A percentile compares a stretch with the other conserved stretches of the same genome.
Evolutionary conservation across 2,888 invertebrate genomes (phyloP).

Genomic region (Colletes collaris): DNA sequence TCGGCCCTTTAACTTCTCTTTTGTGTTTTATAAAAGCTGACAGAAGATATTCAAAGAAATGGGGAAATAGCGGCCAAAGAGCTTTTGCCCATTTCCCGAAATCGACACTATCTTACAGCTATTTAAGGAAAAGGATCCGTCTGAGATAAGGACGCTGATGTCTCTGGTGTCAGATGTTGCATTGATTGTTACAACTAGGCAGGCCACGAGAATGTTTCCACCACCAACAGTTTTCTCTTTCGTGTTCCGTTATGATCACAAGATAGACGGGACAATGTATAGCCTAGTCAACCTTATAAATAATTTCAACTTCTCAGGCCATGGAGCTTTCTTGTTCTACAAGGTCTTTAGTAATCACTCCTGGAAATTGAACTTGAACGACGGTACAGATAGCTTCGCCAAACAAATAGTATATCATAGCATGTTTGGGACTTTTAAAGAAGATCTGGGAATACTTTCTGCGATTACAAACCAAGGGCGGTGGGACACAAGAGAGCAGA

Average conservation of each 20-base stretch:
- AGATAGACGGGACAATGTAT: no score
- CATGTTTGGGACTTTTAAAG: slow-evolving; percentile 24
- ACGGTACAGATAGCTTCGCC: slow-evolving; percentile 1
- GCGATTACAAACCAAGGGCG: not conserved
- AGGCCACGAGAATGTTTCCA: not conserved
- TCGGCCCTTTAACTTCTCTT: no score
- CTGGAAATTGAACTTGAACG: not conserved
- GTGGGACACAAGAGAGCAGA: slow-evolving; percentile 10
- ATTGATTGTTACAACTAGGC: not conserved
- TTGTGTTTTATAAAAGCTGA: no score
- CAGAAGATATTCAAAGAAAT: not conserved
- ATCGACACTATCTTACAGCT: not conserved
- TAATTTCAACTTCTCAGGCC: not conserved
- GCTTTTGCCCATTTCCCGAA: slow-evolving; percentile 10
- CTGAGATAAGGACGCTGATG: not conserved
- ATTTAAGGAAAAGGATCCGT: not conserved
- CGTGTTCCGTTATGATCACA: no score
- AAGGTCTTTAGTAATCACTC: no score
- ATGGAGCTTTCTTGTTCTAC: slow-evolving; percentile 8
- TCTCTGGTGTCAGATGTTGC: no score
- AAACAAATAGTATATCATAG: slow-evolving; percentile 9
- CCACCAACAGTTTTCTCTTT: not conserved
- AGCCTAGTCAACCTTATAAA: no score
- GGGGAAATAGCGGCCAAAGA: not conserved
- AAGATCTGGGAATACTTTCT: not conserved